phyloP scores from a whole-genome alignment of 2,113 vertebrate species.

The Sula dactylatra region DNA sequence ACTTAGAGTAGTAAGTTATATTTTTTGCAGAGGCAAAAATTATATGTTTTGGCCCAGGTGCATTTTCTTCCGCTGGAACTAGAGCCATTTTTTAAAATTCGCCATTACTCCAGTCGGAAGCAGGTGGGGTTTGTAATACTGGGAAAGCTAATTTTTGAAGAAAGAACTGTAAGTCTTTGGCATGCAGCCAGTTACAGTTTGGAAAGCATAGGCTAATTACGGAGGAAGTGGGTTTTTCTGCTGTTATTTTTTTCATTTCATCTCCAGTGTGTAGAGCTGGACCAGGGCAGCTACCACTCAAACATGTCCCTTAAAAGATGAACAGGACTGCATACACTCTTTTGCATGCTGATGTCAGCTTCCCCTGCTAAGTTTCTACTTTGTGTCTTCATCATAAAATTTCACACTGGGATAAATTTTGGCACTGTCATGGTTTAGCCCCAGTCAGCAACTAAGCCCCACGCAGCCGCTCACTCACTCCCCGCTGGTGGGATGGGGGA shows the following conservation, averaged over 20 bases:
- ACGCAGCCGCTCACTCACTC: too few species aligned
- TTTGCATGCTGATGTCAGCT: not conserved
- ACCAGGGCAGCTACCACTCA: not conserved
- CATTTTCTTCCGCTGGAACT: not conserved
- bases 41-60: not conserved
- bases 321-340: not conserved
- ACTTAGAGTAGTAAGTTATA: not conserved
- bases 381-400: not conserved
- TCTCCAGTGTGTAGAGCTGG: accelerated
- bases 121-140: not conserved
- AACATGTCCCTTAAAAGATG: not conserved
- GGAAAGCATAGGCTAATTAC: not conserved
- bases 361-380: not conserved
- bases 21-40: not conserved
- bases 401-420: not conserved
- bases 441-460: too few species aligned
- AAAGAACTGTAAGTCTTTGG: not conserved
- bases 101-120: not conserved
- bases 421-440: not conserved
- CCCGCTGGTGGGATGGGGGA: too few species aligned
- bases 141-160: not conserved
- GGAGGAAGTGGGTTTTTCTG: not conserved
- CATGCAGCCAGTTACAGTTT: not conserved
- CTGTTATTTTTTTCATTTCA: not conserved
- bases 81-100: not conserved